Evolutionary conservation across 2,888 invertebrate genomes (phyloP), one percentile per base, ranked within the genome.

Genomic region (Cordilura impudica): DNA sequence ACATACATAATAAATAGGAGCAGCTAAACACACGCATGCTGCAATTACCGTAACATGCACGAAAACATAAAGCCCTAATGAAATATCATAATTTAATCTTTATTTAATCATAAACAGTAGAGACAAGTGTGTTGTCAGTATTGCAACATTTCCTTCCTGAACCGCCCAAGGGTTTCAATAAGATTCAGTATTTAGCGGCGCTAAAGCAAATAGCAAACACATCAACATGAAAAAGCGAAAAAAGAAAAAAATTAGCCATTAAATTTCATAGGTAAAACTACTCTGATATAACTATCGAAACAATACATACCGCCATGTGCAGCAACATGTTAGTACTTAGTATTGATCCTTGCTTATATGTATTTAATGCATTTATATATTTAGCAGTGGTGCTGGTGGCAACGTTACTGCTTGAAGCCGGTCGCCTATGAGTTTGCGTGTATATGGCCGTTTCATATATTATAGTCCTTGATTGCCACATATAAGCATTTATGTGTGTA

Each of bases 1-100:
- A 14, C 5, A 35, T 60, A 60, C 8, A 14, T 26, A 19, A 47
- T n/a, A 18, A n/a, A 35, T 31, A 14, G 4, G 3, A 26, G n/a
- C 26, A 26, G 4, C 6, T 12, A 35, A 12, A 35, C 35, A 12
- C 35, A 12, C 35, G 12, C 12, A 35, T 19, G 31, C 4, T 8
- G 23, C 19, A 51, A 14, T 58, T 4, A 45, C 16, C n/a, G 60
- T 10, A 21, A 8, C 51, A 26, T 39, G 1, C 5, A 12, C 31
- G 26, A 3, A n/a, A 8, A 8, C 3, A 16, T 56, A 54, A 61
- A 26, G 29, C 29, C 21, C 12, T 56, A 78, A 72, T 78, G 49
- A 72, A 78, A 72, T 72, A 56, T 72, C 72, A 63, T 72, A 67
- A 67, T 58, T 43, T 78, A 67, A 56, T 67, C 66, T 78, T 67